Conservation (phyloP, 2,797 vertebrate genomes). For the Betta splendens region DNA sequence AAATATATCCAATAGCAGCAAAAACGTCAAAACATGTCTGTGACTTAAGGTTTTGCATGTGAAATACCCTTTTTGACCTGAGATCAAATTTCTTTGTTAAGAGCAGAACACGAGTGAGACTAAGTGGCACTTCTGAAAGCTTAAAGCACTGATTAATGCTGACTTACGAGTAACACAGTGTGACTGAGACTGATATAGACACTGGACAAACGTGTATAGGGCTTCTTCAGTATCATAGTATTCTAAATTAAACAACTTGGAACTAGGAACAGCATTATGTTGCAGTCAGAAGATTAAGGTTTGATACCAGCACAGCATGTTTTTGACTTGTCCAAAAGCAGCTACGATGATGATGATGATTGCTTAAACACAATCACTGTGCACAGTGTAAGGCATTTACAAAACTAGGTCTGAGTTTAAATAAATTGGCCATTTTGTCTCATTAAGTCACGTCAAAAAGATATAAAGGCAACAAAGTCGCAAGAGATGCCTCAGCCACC, state of each 20-base stretch:
- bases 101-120: slow-evolving; percentile 34
- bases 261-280: too few relatives aligned
- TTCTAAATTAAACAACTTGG: too few relatives aligned
- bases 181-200: slow-evolving; percentile 3
- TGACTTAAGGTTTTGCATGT: slow-evolving; percentile 52
- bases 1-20: slow-evolving; percentile 28
- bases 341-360: slow-evolving; percentile 8
- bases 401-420: slow-evolving; percentile 31
- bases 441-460: slow-evolving; percentile 16
- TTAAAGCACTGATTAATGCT: slow-evolving; percentile 44
- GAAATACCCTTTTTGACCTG: slow-evolving; percentile 65
- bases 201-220: slow-evolving; percentile 1
- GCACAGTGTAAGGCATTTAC: slow-evolving; percentile 42
- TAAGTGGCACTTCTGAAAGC: slow-evolving; percentile 55
- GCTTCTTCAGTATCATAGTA: slow-evolving; percentile 10
- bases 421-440: neutral
- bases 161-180: slow-evolving; percentile 8
- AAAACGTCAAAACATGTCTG: neutral
- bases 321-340: slow-evolving; percentile 15
- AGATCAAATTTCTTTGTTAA: slow-evolving; percentile 63
- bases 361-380: slow-evolving; percentile 4
- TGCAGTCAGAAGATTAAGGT: neutral
- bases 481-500: slow-evolving; percentile 11
- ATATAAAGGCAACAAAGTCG: slow-evolving; percentile 52
- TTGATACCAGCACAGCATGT: slow-evolving; percentile 1